These are phyloP conservation scores for Oceanodroma leucorhoa DNA, from an alignment of 2,797 vertebrate genomes.

Conservation along the genomic window DNA sequence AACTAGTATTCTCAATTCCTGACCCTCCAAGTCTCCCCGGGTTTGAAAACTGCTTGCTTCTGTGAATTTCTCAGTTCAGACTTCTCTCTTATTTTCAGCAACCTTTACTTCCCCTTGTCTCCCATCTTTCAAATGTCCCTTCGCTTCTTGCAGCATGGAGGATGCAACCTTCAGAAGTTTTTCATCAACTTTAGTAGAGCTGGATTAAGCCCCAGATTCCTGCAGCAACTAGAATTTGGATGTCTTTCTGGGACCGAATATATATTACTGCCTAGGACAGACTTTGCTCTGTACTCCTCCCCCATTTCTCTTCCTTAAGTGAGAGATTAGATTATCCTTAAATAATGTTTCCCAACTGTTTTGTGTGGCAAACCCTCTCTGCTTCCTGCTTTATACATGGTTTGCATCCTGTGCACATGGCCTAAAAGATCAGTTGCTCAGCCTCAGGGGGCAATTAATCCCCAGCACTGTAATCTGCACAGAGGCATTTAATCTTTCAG, in stretches of 20 bases:
- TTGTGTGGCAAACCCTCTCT: not conserved
- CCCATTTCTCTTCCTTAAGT: not conserved
- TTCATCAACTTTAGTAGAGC: not conserved
- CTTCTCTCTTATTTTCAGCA: not conserved
- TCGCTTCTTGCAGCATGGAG: not conserved
- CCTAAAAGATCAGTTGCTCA: constrained; percentile 12
- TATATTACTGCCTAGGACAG: not conserved
- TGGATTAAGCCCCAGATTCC: constrained; percentile 16
- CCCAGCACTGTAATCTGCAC: constrained; percentile 43
- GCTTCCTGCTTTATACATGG: not conserved
- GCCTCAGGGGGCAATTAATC: constrained; percentile 58
- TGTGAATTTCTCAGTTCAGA: not conserved
- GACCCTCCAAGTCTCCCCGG: not conserved
- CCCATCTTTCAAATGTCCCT: not conserved
- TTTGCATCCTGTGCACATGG: constrained; percentile 32
- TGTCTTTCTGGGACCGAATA: not conserved
- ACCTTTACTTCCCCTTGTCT: not conserved
- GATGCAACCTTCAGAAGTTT: not conserved
- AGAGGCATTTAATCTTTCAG: constrained; percentile 61
- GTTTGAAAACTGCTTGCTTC: not conserved
- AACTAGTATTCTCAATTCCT: not conserved
- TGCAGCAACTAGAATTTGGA: not conserved
- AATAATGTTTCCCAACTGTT: constrained; percentile 27
- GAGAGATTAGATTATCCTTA: constrained; percentile 5
- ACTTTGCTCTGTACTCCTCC: not conserved